Conservation (phyloP, 2,888 invertebrate species). For the Capitulum mitella region DNA sequence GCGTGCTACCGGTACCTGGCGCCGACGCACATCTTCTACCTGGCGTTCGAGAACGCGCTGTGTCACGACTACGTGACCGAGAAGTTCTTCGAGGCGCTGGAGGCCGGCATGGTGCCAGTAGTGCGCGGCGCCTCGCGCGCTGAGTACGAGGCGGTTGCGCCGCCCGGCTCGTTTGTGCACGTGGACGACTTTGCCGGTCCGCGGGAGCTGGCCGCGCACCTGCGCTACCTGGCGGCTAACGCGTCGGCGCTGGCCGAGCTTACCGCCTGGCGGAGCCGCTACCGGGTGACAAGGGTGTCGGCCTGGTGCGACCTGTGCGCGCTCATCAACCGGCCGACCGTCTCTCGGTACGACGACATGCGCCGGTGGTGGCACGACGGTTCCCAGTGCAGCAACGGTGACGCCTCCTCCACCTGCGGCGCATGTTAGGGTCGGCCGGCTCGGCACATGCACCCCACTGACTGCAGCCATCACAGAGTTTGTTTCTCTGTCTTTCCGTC, state of each 20-base stretch:
- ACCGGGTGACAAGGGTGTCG: too few species aligned
- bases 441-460: too few species aligned
- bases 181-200: conserved; percentile 28
- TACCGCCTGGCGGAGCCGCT: neutral
- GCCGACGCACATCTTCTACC: neutral
- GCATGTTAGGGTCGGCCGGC: too few species aligned
- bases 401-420: too few species aligned
- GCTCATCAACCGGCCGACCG: neutral
- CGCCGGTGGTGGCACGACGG: neutral
- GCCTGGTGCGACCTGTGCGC: neutral
- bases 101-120: conserved; percentile 14
- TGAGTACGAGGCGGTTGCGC: conserved; percentile 4
- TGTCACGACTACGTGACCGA: conserved; percentile 5
- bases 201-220: conserved; percentile 25
- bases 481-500: too few species aligned
- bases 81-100: neutral
- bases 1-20: neutral
- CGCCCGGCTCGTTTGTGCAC: conserved; percentile 28
- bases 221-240: neutral
- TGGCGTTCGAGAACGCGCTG: conserved; percentile 7
- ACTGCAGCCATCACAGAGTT: too few species aligned
- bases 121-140: conserved; percentile 26
- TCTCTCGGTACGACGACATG: neutral
- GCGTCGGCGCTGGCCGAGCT: neutral
- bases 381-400: neutral